These are phyloP conservation scores for Mythimna loreyi DNA, from an alignment of 2,888 invertebrate genomes.

Conservation along the genomic window DNA sequence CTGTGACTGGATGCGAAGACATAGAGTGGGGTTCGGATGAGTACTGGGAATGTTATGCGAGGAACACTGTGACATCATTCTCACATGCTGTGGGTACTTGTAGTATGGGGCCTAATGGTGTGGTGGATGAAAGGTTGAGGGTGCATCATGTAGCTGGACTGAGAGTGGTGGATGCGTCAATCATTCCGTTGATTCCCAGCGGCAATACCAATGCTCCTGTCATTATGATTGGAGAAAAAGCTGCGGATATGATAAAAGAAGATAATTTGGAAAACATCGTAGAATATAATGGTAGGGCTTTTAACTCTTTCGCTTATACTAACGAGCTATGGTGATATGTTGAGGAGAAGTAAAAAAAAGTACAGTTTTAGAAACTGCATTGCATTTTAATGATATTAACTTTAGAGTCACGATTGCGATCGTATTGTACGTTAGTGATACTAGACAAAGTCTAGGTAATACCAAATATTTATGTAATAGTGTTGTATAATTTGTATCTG, in stretches of 20 bases:
- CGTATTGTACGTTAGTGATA: background rate
- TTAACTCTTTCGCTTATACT: background rate
- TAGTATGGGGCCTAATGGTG: conserved; percentile 80
- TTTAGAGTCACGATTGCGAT: background rate
- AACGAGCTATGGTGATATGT: background rate
- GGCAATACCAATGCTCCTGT: conserved; percentile 84
- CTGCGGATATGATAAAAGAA: conserved; percentile 83
- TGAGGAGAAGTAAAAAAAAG: background rate
- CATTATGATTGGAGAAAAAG: conserved; percentile 87
- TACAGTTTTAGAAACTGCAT: background rate
- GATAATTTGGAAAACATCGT: conserved; percentile 58
- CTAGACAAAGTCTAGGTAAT: background rate
- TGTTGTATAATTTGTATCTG: background rate
- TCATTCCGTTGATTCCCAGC: conserved; percentile 82
- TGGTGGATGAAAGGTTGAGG: conserved; percentile 79
- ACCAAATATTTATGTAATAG: background rate
- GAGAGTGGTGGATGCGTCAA: conserved; percentile 82
- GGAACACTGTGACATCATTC: conserved; percentile 90
- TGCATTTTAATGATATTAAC: background rate
- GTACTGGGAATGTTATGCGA: conserved; percentile 92
- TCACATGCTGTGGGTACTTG: conserved; percentile 91
- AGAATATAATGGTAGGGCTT: background rate
- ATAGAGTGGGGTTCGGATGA: conserved; percentile 87
- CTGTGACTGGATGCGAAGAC: conserved; percentile 89
- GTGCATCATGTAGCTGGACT: conserved; percentile 78